phyloP scores from a whole-genome alignment of 2,797 vertebrate species.

The Darevskia nairensis region DNA sequence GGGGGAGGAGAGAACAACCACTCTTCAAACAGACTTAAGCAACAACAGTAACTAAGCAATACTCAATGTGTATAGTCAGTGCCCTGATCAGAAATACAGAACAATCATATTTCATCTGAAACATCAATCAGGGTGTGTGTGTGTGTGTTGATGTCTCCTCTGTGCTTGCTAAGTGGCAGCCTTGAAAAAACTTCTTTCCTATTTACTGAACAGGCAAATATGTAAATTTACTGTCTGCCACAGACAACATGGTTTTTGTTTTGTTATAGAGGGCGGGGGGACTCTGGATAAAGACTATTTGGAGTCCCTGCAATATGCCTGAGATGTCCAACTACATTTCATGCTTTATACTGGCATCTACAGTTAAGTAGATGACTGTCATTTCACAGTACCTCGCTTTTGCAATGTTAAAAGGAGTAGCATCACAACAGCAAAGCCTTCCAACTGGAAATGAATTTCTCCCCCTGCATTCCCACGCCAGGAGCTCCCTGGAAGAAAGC shows the following conservation, averaged over 20 bases:
- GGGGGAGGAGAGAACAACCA: too few species aligned
- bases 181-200: background rate
- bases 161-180: background rate
- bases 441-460: slow-evolving; percentile 67
- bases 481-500: slow-evolving; percentile 70
- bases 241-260: background rate
- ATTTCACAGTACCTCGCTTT: background rate
- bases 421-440: slow-evolving; percentile 59
- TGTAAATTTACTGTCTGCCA: background rate
- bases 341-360: accelerated
- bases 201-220: background rate
- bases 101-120: background rate
- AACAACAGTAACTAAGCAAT: too few species aligned
- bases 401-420: slow-evolving; percentile 44
- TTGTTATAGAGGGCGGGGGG: background rate
- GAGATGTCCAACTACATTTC: accelerated
- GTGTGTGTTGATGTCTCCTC: background rate
- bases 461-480: slow-evolving; percentile 71
- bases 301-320: background rate
- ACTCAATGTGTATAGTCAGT: too few species aligned
- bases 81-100: too few species aligned
- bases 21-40: too few species aligned
- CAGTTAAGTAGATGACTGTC: background rate
- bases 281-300: accelerated
- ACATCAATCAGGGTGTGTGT: too few species aligned